Evolutionary conservation across 2,888 invertebrate species (phyloP).

Genomic region (Drosophila austrosaltans): DNA sequence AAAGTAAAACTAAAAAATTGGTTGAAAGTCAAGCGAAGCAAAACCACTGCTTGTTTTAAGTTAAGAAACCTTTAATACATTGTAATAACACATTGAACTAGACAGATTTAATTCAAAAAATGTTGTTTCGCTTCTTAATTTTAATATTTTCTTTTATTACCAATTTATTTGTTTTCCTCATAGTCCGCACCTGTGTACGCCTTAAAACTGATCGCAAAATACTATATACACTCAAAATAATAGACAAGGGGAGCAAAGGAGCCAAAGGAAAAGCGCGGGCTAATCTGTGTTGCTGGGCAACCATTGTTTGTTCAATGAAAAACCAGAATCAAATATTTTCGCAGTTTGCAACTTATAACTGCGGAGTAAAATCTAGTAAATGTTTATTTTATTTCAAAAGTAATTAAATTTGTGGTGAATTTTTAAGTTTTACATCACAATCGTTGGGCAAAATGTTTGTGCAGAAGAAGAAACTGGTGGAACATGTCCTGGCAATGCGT

Average conservation of each 20-base stretch:
- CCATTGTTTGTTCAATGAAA: slow-evolving; percentile 16
- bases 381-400: slow-evolving; percentile 28
- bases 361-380: slow-evolving; percentile 23
- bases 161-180: not conserved
- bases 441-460: slow-evolving; percentile 84
- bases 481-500: slow-evolving; percentile 82
- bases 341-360: not conserved
- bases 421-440: slow-evolving; percentile 25
- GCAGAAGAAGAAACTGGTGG: slow-evolving; percentile 83
- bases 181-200: not conserved
- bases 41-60: no score
- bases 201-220: not conserved
- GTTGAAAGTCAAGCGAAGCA: no score
- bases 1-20: no score
- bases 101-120: no score
- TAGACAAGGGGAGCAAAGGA: not conserved
- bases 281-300: slow-evolving; percentile 5
- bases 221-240: not conserved
- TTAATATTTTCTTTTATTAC: not conserved
- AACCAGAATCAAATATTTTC: slow-evolving; percentile 6
- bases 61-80: no score
- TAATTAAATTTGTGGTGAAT: slow-evolving; percentile 33
- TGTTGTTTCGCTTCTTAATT: not conserved
- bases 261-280: not conserved
- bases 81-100: no score